A percentile compares a stretch with the other conserved stretches of the same genome.
Conservation (phyloP, 1,140 invertebrate genomes). For the Aphis gossypii region DNA sequence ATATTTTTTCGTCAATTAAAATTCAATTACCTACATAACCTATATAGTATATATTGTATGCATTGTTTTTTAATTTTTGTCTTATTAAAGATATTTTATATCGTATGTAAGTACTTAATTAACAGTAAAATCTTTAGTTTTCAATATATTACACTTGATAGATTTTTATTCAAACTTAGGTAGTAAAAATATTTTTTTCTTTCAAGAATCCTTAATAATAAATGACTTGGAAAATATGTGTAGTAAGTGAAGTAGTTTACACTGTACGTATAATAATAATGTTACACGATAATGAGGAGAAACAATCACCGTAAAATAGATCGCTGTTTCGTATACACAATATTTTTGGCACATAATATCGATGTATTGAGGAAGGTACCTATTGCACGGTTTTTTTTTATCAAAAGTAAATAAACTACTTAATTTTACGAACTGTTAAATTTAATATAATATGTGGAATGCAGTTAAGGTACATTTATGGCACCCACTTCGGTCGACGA, state of each 20-base stretch:
- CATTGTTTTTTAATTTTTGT: no score
- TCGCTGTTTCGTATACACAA: neutral
- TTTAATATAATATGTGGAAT: neutral
- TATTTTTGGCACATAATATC: neutral
- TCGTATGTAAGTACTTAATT: no score
- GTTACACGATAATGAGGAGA: neutral
- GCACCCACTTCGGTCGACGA: neutral
- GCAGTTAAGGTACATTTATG: neutral
- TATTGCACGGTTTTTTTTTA: neutral
- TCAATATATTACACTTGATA: no score
- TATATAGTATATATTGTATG: no score
- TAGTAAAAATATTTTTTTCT: neutral
- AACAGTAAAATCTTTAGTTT: no score
- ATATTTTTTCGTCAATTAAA: no score
- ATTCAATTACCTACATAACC: no score
- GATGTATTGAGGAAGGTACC: neutral
- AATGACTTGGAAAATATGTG: neutral
- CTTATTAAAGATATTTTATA: no score
- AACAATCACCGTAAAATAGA: neutral
- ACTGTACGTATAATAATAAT: neutral
- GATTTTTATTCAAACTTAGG: no score
- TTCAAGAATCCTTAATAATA: neutral
- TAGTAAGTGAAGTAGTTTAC: neutral
- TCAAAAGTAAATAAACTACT: neutral
- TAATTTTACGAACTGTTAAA: neutral